These are phyloP conservation scores for Echinarachnius parma DNA, from an alignment of 53 echinoderm and acorn worm genomes.

Conservation along the genomic window DNA sequence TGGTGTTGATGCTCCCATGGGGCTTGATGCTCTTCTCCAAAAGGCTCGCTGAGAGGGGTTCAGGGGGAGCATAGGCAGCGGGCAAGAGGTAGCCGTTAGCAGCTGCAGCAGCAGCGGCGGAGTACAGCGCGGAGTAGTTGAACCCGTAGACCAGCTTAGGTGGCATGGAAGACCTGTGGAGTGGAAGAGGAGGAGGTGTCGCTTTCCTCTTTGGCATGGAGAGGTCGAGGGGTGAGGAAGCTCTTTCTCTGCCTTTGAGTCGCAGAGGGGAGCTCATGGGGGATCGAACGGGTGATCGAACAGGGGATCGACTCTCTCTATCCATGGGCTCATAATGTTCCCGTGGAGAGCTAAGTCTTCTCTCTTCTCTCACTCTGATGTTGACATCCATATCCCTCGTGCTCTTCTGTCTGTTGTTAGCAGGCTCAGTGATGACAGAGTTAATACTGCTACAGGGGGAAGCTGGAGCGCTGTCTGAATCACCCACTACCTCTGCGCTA, in stretches of 20 bases:
- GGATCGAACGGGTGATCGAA: slow-evolving; percentile 1
- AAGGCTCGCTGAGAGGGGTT: slow-evolving; percentile 48
- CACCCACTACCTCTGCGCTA: slow-evolving; percentile 39
- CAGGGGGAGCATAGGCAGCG: slow-evolving; percentile 57
- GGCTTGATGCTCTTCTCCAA: slow-evolving; percentile 87
- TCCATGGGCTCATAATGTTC: slow-evolving; percentile 41
- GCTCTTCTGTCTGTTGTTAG: slow-evolving; percentile 8
- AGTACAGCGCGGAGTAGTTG: slow-evolving; percentile 86
- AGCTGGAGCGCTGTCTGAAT: slow-evolving; percentile 29
- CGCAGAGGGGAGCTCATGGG: too few species aligned
- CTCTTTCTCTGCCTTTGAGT: too few species aligned
- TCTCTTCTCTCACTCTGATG: neutral
- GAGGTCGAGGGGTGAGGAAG: slow-evolving; percentile 78
- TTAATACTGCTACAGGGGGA: slow-evolving; percentile 46
- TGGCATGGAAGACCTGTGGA: slow-evolving; percentile 63
- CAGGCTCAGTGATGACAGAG: slow-evolving; percentile 14
- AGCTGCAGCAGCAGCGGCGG: slow-evolving; percentile 59
- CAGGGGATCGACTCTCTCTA: slow-evolving; percentile 36
- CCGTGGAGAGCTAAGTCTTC: too few species aligned
- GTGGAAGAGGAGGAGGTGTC: slow-evolving; percentile 16
- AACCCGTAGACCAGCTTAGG: slow-evolving; percentile 80
- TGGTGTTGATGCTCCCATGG: slow-evolving; percentile 32
- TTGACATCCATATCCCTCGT: slow-evolving; percentile 24
- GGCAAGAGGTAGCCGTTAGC: slow-evolving; percentile 65
- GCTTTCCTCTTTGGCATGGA: slow-evolving; percentile 72